phyloP scores from a whole-genome alignment of 1,140 invertebrate species.

The Drosophila willistoni region DNA sequence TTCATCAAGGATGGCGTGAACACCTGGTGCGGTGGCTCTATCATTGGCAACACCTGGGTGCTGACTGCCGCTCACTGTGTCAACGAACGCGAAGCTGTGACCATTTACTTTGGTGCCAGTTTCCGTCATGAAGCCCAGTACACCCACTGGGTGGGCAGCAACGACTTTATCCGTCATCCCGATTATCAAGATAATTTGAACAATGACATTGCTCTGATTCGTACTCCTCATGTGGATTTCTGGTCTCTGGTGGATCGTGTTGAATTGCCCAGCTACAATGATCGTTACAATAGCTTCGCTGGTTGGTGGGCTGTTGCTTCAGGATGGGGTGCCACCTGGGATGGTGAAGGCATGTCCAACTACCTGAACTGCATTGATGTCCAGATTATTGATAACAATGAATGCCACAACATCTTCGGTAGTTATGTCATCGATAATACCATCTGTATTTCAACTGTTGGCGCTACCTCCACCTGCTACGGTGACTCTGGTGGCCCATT shows the following conservation, averaged over 20 bases:
- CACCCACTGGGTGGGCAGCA: constrained; percentile 25
- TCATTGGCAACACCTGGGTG: constrained; percentile 85
- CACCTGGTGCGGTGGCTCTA: constrained; percentile 84
- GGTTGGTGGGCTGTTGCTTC: constrained; percentile 48
- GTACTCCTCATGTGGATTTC: constrained; percentile 40
- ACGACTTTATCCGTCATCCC: constrained; percentile 28
- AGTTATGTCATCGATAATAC: constrained; percentile 36
- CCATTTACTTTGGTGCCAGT: constrained; percentile 30
- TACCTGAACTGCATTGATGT: constrained; percentile 43
- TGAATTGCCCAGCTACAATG: constrained; percentile 42
- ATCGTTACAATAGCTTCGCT: constrained; percentile 35
- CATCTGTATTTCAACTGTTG: constrained; percentile 49
- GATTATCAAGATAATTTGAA: constrained; percentile 25
- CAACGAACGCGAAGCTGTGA: constrained; percentile 35
- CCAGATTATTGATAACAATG: constrained; percentile 33
- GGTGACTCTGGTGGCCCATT: constrained; percentile 85
- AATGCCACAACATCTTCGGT: constrained; percentile 33
- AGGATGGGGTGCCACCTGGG: constrained; percentile 49
- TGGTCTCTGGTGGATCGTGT: constrained; percentile 48
- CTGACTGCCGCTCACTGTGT: constrained; percentile 76
- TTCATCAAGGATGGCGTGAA: constrained; percentile 82
- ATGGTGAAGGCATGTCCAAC: constrained; percentile 13
- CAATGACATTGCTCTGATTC: constrained; percentile 50
- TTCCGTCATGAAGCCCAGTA: constrained; percentile 33
- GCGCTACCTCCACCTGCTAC: constrained; percentile 53